Base-by-base conservation (phyloP, 2,888 invertebrate species). In the Andrena fulva region DNA sequence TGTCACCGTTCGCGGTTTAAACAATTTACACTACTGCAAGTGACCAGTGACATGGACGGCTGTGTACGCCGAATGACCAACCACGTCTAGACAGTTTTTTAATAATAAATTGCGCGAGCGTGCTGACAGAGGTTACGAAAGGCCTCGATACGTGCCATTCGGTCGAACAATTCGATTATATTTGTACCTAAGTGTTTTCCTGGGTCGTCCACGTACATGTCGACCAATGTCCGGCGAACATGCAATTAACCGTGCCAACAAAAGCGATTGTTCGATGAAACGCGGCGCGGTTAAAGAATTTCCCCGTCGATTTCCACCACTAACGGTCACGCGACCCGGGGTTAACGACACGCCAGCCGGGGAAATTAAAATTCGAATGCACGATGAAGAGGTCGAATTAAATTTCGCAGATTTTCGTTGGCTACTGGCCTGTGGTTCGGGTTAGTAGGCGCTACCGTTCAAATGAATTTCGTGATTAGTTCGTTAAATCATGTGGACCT, bases 211-310 rank as follows among this genome's bases (percentile, higher is more conserved):
- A 52, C 33, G 48, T 62, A 59, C 33, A 64, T 62, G 54, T 33
- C 66, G 50, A 70, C 27, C 63, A 64, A 42, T 35, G 74, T 54
- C 33, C 70, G 54, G 42, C 64, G 64, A 54, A 71, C 67, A 59
- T 66, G 77, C 64, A 82, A 77, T 82, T 82, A 82, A 82, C 77
- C 69, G 68, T 69, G 64, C 69, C 68, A 33, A 62, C 75, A 69
- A 75, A 75, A 68, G 68, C 68, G 60, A 75, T 75, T 75, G 75
- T 75, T 68, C 75, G 12, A 20, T 31, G 52, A 52, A 75, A 24
- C 60, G 68, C 27, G 60, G 4, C 52, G 4, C 68, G 50, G 60
- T 75, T 69, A 60, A 75, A 67, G 74, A 82, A 82, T 83, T 83
- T 71, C 52, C 63, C 33, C 69, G 63, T 66, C 67, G 20, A 24